Base-by-base conservation (phyloP, 2,797 vertebrate species). In the Phataginus tetradactyla region DNA sequence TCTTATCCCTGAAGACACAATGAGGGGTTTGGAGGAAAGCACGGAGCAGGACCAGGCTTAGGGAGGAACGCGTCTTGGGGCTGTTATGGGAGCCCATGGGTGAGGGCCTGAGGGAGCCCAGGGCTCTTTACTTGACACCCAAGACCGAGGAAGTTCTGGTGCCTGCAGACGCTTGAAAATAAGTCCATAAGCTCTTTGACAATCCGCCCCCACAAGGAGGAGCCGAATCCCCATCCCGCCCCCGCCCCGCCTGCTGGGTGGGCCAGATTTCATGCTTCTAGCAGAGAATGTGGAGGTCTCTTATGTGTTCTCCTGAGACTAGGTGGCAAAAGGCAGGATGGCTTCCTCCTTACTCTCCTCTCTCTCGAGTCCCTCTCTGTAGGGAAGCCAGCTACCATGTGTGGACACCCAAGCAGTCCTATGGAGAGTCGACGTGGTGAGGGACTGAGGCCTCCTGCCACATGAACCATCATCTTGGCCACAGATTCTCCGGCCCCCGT, bases 391-490 rank as follows among this genome's bases (percentile, higher is more conserved):
- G 57, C 37, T 59, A 7, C 49, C 57, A 5, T 3, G 61, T 53
- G 63, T 15, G 42, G 51, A 37, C 63, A 10, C 64, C 68, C 17
- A 12, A 32, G 32, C 34, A 6, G 37, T 42, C 37, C 68, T 7
- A 4, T 0, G 3, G 77, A 61, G 51, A 45, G 34, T 13, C 61
- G 53, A 15, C 0, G 0, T 14, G 6, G 27, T 7, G n/a, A 87
- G 42, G 29, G 59, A 13, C 34, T 8, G 1, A 34, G 59, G 78
- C 61, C 61, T 71, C 66, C 57, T 23, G n/a, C n/a, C 37, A 0
- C 0, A 2, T 15, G 45, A 42, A 10, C 0, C 0, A 1, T 32
- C n/a, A 2, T 29, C 55, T 57, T 5, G 53, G 34, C 39, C 23
- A 59, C 3, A 1, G 53, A 45, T 2, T 15, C 14, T 5, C 2